These are phyloP conservation scores for Tinea pellionella DNA, from an alignment of 2,888 invertebrate genomes.

Conservation along the genomic window DNA sequence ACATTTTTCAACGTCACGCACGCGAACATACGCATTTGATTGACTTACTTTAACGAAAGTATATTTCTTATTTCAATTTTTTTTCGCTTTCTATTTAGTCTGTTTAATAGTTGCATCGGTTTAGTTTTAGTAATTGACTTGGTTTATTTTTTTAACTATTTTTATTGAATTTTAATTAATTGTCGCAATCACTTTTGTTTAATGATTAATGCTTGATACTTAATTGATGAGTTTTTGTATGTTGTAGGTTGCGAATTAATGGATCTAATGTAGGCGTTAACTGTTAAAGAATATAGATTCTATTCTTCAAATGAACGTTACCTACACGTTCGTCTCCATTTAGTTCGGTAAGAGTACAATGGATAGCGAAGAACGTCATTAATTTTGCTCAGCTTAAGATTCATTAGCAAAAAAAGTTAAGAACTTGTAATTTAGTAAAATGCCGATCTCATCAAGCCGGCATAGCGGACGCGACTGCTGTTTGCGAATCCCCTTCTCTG, in stretches of 20 bases:
- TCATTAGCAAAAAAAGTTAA: not conserved
- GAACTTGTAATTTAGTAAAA: not conserved
- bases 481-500: no score
- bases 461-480: no score
- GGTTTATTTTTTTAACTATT: not conserved
- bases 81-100: constrained; percentile 17
- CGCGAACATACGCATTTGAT: constrained; percentile 33
- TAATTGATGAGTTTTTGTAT: not conserved
- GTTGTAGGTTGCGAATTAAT: not conserved
- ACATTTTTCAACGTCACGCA: constrained; percentile 17
- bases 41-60: constrained; percentile 59
- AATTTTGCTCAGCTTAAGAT: not conserved
- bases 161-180: not conserved
- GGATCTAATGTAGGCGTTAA: not conserved
- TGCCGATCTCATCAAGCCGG: no score
- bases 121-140: constrained; percentile 9
- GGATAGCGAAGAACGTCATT: not conserved
- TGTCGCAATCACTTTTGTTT: not conserved
- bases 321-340: not conserved
- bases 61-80: constrained; percentile 50
- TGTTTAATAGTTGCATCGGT: not conserved
- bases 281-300: not conserved
- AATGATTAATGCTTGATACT: not conserved
- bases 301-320: not conserved
- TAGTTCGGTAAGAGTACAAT: not conserved